Conservation (phyloP, 2,888 invertebrate species). For the Cremastinae sp. region DNA sequence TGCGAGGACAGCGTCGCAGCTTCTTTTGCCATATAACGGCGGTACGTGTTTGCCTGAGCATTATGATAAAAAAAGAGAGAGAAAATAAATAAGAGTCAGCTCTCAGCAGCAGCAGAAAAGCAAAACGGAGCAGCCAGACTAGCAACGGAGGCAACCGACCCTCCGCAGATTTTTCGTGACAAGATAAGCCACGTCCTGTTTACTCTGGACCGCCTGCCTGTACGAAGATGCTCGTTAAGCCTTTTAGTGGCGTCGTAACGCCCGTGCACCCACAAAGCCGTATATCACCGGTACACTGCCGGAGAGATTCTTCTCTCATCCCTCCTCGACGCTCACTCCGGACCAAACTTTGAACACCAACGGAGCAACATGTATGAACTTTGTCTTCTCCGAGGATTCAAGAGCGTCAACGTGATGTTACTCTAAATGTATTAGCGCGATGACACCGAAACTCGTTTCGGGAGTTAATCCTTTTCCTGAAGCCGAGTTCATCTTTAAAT, state of each 20-base stretch:
- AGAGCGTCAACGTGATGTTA: constrained; percentile 27
- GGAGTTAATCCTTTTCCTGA: constrained; percentile 5
- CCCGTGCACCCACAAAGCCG: constrained; percentile 74
- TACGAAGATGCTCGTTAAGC: constrained; percentile 79
- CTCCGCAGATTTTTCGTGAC: constrained; percentile 79
- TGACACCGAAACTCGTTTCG: constrained; percentile 5
- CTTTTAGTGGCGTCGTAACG: constrained; percentile 78
- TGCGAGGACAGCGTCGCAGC: constrained; percentile 41
- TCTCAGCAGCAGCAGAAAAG: constrained; percentile 55
- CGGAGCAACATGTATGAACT: constrained; percentile 33
- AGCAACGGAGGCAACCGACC: constrained; percentile 66
- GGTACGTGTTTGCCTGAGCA: constrained; percentile 68
- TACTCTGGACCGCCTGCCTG: constrained; percentile 74
- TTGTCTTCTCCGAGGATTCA: constrained; percentile 11
- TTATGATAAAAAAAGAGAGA: constrained; percentile 60
- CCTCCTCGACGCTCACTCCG: constrained; percentile 5
- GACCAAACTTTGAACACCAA: constrained; percentile 20
- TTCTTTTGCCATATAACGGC: constrained; percentile 48
- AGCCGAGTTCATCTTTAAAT: constrained; percentile 19
- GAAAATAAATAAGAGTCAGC: constrained; percentile 64
- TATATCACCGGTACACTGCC: constrained; percentile 73
- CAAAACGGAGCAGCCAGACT: constrained; percentile 51
- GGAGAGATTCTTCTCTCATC: constrained; percentile 30
- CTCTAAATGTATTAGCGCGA: constrained; percentile 33
- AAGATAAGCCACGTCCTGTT: constrained; percentile 80